Evolutionary conservation across 2,888 invertebrate genomes (phyloP).

Genomic region (Sminthurides aquaticus): DNA sequence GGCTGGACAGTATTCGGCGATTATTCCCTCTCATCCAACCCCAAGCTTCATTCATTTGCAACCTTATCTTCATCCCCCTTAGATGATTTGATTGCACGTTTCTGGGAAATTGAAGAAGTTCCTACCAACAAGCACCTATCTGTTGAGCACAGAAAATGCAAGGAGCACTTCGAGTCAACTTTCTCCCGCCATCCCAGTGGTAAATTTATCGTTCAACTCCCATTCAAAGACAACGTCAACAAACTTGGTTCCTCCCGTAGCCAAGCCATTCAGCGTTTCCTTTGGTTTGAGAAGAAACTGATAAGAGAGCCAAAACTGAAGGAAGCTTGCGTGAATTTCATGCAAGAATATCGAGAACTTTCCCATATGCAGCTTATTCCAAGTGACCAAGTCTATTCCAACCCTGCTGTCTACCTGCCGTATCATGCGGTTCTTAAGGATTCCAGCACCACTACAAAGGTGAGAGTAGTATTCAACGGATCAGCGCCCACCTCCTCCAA

Average conservation of each 20-base stretch:
- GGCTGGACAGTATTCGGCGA: background rate
- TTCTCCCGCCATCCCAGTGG: constrained; percentile 2
- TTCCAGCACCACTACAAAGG: constrained; percentile 42
- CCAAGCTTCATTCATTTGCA: too few relatives aligned
- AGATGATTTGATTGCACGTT: too few relatives aligned
- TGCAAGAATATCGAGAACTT: constrained; percentile 31
- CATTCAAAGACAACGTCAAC: background rate
- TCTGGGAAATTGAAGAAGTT: background rate
- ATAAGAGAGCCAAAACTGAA: background rate
- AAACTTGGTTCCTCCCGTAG: background rate
- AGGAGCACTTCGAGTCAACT: constrained; percentile 16
- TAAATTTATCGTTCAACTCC: constrained; percentile 18
- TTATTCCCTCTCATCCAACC: too few relatives aligned
- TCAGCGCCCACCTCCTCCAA: constrained; percentile 38
- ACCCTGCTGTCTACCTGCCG: constrained; percentile 40
- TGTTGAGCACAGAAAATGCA: too few relatives aligned
- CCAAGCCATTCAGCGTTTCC: background rate
- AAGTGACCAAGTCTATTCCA: too few relatives aligned
- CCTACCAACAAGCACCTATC: background rate
- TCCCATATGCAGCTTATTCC: constrained; percentile 37
- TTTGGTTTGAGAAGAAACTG: background rate
- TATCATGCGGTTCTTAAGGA: constrained; percentile 43
- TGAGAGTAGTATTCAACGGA: constrained; percentile 45
- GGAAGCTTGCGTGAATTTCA: constrained; percentile 28
- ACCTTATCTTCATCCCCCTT: too few relatives aligned